Evolutionary conservation across 2,888 invertebrate genomes (phyloP).

Genomic region (Drosophila maculinotata): DNA sequence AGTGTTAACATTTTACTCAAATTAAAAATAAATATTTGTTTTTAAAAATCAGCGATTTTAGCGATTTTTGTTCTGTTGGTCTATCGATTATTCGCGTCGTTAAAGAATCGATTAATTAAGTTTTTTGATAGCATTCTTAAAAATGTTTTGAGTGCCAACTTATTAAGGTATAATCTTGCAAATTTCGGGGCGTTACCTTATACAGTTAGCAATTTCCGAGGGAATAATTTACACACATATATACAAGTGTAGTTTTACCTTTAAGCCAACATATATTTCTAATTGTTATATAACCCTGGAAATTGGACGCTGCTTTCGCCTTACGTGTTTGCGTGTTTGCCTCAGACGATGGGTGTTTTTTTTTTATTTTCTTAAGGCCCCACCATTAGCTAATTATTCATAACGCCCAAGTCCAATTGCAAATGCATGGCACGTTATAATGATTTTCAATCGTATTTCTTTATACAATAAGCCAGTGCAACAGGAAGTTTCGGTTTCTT

Average conservation of each 20-base stretch:
- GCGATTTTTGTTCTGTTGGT: too few species aligned
- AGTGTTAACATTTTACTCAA: not conserved
- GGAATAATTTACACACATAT: too few species aligned
- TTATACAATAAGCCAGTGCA: conserved; percentile 23
- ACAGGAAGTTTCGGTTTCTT: conserved; percentile 72
- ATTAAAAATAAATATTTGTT: not conserved
- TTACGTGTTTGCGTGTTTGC: conserved; percentile 50
- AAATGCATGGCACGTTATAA: conserved; percentile 55
- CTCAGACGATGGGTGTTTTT: not conserved
- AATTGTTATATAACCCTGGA: conserved; percentile 50
- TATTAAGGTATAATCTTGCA: not conserved
- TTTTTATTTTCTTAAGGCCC: conserved; percentile 23
- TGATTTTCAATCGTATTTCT: conserved; percentile 1
- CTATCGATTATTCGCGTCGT: too few species aligned
- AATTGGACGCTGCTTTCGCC: conserved; percentile 34
- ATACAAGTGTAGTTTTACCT: not conserved
- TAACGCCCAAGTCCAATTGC: conserved; percentile 44
- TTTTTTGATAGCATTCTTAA: too few species aligned
- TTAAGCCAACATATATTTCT: conserved; percentile 22
- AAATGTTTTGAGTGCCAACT: too few species aligned
- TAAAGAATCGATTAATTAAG: too few species aligned
- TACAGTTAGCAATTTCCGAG: conserved; percentile 36
- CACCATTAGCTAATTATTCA: conserved; percentile 55
- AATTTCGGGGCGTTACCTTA: conserved; percentile 2
- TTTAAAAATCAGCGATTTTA: not conserved